These are phyloP conservation scores for Heliocidaris erythrogramma DNA, from an alignment of 35 echinoderm and acorn worm species.

Conservation along the genomic window DNA sequence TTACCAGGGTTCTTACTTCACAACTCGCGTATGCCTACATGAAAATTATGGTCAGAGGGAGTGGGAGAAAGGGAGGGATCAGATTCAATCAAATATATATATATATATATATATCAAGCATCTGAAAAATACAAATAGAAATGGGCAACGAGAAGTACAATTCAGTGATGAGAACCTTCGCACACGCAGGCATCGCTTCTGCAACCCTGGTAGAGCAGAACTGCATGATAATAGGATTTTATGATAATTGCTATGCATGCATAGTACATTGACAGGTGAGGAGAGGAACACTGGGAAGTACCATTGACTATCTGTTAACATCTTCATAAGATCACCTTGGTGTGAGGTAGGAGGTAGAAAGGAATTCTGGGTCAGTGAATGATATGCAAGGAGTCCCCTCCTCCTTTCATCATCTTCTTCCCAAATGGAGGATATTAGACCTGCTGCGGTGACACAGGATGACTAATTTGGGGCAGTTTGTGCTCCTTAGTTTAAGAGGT, in stretches of 20 bases:
- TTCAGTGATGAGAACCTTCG: background rate
- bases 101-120: too few relatives aligned
- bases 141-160: too few relatives aligned
- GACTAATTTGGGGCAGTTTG: background rate
- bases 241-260: background rate
- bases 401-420: background rate
- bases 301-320: background rate
- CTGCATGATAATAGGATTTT: background rate
- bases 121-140: too few relatives aligned
- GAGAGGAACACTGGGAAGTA: background rate
- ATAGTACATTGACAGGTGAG: background rate
- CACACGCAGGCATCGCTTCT: background rate
- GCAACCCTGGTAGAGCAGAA: background rate
- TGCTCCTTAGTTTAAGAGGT: background rate
- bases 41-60: too few relatives aligned
- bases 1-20: too few relatives aligned
- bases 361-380: background rate
- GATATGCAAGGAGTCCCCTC: background rate
- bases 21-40: too few relatives aligned
- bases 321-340: background rate
- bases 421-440: slow-evolving; percentile 2
- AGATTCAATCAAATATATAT: background rate
- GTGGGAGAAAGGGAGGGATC: background rate
- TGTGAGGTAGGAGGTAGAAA: background rate
- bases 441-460: background rate